Percentiles rank a stretch among this genome's conserved stretches.
phyloP scores from a whole-genome alignment of 2,888 invertebrate species.

The Cryptocheilus praepositus region DNA sequence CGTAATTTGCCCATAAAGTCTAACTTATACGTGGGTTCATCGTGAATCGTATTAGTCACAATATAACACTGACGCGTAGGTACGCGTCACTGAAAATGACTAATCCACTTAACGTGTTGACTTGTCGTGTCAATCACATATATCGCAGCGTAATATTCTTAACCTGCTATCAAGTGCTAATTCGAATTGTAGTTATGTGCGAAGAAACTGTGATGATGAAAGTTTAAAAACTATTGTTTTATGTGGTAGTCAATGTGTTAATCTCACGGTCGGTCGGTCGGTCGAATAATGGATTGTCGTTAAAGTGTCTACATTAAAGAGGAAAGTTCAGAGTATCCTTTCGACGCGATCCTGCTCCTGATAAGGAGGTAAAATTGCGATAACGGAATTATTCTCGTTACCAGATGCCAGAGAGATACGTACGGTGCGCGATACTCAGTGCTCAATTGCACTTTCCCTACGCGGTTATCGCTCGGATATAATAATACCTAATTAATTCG shows the following conservation, averaged over 20 bases:
- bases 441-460: too few species aligned
- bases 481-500: too few species aligned
- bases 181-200: neutral
- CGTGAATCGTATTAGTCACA: too few species aligned
- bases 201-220: neutral
- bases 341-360: constrained; percentile 12
- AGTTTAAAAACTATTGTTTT: neutral
- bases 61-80: too few species aligned
- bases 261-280: constrained; percentile 20
- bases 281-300: constrained; percentile 48
- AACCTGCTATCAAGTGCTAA: too few species aligned
- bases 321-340: constrained; percentile 31
- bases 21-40: too few species aligned
- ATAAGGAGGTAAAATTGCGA: constrained; percentile 24
- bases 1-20: too few species aligned
- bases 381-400: neutral
- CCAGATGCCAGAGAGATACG: neutral
- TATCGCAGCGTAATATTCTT: too few species aligned
- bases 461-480: too few species aligned
- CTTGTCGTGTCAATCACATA: too few species aligned
- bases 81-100: too few species aligned
- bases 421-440: constrained; percentile 13
- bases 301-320: constrained; percentile 49
- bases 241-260: neutral
- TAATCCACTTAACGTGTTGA: too few species aligned